phyloP scores from a whole-genome alignment of 2,888 invertebrate species.

The Ophion obscuratus region DNA sequence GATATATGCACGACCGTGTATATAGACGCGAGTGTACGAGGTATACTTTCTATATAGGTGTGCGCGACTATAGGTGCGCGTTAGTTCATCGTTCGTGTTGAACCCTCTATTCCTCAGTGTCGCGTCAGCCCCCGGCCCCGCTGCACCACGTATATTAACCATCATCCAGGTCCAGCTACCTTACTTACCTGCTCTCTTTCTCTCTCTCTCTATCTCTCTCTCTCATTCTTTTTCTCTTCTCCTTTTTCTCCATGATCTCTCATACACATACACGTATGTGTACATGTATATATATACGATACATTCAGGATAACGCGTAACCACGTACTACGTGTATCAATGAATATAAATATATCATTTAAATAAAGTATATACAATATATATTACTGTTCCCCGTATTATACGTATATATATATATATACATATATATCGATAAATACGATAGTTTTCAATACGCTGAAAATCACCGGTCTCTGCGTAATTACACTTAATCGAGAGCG shows the following conservation, averaged over 20 bases:
- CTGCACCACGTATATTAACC: constrained; percentile 80
- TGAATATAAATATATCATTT: background rate
- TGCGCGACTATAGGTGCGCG: constrained; percentile 77
- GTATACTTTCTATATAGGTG: constrained; percentile 65
- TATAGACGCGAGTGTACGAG: constrained; percentile 10
- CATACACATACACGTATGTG: constrained; percentile 26
- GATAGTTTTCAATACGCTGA: background rate
- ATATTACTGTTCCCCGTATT: background rate
- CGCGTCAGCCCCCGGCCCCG: constrained; percentile 84
- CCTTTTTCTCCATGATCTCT: constrained; percentile 17
- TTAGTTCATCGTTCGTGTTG: constrained; percentile 66
- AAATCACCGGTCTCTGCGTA: background rate
- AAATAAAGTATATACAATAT: background rate
- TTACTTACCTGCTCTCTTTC: constrained; percentile 72
- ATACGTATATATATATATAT: background rate
- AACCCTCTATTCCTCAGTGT: constrained; percentile 80
- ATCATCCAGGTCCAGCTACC: constrained; percentile 81
- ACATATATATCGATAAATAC: constrained; percentile 10
- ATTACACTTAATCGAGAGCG: background rate
- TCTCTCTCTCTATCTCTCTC: constrained; percentile 68
- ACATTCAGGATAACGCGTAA: constrained; percentile 1
- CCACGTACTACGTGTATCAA: background rate
- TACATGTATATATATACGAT: constrained; percentile 15
- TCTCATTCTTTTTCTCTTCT: constrained; percentile 46
- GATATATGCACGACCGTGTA: constrained; percentile 64